These are phyloP conservation scores for Rhagonycha fulva DNA, from an alignment of 2,888 invertebrate genomes.

Conservation along the genomic window DNA sequence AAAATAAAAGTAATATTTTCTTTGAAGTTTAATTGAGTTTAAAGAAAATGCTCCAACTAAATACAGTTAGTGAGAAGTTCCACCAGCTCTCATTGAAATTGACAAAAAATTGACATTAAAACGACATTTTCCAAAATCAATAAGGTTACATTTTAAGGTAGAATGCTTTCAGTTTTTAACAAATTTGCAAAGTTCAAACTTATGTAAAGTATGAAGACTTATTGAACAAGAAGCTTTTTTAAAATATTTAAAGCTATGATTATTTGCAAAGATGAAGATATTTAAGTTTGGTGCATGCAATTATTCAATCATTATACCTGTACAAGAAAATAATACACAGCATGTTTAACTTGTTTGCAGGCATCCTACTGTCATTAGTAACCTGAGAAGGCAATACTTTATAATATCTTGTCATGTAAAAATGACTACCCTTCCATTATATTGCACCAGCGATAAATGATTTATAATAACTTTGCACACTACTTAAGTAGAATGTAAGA, in stretches of 20 bases:
- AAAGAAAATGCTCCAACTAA: conserved; percentile 8
- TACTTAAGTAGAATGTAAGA: not conserved
- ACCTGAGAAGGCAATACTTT: not conserved
- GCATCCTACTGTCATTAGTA: not conserved
- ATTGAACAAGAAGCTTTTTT: not conserved
- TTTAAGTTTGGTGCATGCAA: not conserved
- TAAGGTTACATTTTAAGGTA: not conserved
- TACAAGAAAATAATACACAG: not conserved
- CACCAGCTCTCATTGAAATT: not conserved
- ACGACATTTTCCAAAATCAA: not conserved
- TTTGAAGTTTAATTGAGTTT: conserved; percentile 18
- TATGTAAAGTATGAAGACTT: not conserved
- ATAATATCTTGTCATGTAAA: not conserved
- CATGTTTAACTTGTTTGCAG: not conserved
- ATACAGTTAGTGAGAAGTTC: not conserved
- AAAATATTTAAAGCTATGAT: not conserved
- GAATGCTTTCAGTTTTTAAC: not conserved
- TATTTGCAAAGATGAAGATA: not conserved
- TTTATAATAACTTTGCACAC: not conserved
- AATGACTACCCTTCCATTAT: not conserved
- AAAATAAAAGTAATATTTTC: conserved; percentile 5
- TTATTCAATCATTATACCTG: not conserved
- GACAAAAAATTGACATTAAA: not conserved
- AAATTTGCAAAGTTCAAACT: not conserved
- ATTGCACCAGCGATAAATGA: not conserved